Conservation (phyloP, 1,140 invertebrate species). For the Eriosoma lanigerum region DNA sequence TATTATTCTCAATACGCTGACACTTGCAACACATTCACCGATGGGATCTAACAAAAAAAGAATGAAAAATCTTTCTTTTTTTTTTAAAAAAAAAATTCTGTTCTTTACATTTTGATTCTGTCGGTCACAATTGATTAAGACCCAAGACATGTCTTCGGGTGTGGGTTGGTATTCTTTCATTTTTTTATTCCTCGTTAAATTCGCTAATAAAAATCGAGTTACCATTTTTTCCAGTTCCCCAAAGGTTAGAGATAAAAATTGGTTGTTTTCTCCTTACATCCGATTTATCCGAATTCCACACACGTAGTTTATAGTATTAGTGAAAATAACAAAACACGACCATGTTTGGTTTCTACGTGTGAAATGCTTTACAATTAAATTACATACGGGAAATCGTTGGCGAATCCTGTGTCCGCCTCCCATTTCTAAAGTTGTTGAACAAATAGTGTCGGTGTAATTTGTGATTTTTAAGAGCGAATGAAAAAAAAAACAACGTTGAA, state of each 20-base stretch:
- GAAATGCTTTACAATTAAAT: constrained; percentile 46
- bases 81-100: no score
- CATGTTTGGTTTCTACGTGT: constrained; percentile 48
- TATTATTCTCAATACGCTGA: no score
- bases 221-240: constrained; percentile 28
- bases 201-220: constrained; percentile 44
- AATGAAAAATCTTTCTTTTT: no score
- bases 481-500: not conserved
- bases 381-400: constrained; percentile 32
- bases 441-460: constrained; percentile 38
- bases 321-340: constrained; percentile 42
- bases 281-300: constrained; percentile 29
- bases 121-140: not conserved
- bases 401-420: not conserved
- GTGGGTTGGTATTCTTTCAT: constrained; percentile 20
- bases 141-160: not conserved
- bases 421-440: constrained; percentile 7
- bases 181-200: constrained; percentile 37
- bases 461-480: constrained; percentile 31
- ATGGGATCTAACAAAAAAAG: no score
- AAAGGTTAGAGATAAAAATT: constrained; percentile 34
- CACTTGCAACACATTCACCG: no score
- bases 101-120: not conserved
- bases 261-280: constrained; percentile 7
- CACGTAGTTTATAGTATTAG: constrained; percentile 41